Percentiles rank a stretch among this genome's conserved stretches.
These are phyloP conservation scores for Camponotus floridanus DNA, from an alignment of 1,140 invertebrate species.

Conservation along the genomic window DNA sequence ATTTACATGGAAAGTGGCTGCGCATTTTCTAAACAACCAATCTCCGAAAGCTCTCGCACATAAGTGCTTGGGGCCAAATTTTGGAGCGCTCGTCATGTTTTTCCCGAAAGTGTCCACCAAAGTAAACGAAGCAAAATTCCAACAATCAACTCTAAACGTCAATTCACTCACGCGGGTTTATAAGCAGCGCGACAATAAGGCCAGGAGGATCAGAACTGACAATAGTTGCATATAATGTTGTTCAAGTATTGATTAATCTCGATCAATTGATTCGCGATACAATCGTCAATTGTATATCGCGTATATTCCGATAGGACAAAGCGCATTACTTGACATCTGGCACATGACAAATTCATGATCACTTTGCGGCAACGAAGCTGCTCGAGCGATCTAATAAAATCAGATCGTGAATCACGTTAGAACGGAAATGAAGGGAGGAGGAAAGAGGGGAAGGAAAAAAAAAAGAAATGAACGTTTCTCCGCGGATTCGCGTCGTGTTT, in stretches of 20 bases:
- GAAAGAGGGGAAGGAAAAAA: no score
- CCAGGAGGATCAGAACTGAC: background rate
- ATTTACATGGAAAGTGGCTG: no score
- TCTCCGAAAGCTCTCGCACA: background rate
- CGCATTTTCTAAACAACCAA: background rate
- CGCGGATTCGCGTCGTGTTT: slow-evolving; percentile 28
- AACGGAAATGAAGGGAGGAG: background rate
- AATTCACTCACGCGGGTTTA: slow-evolving; percentile 26
- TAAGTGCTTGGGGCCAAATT: slow-evolving; percentile 17
- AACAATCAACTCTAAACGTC: slow-evolving; percentile 17
- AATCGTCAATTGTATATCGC: background rate
- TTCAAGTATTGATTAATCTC: slow-evolving; percentile 48
- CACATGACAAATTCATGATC: slow-evolving; percentile 40
- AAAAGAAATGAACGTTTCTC: slow-evolving; percentile 8
- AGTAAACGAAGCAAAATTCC: background rate
- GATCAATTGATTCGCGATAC: no score
- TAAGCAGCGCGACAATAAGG: background rate
- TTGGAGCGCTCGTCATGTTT: background rate
- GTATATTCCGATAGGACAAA: slow-evolving; percentile 3
- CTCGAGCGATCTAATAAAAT: slow-evolving; percentile 43
- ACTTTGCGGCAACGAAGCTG: slow-evolving; percentile 16
- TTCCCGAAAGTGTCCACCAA: background rate
- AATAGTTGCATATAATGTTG: slow-evolving; percentile 26
- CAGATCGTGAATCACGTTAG: slow-evolving; percentile 37
- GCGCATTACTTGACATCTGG: slow-evolving; percentile 37